phyloP scores from a whole-genome alignment of 2,113 vertebrate genomes.

The Perca fluviatilis region DNA sequence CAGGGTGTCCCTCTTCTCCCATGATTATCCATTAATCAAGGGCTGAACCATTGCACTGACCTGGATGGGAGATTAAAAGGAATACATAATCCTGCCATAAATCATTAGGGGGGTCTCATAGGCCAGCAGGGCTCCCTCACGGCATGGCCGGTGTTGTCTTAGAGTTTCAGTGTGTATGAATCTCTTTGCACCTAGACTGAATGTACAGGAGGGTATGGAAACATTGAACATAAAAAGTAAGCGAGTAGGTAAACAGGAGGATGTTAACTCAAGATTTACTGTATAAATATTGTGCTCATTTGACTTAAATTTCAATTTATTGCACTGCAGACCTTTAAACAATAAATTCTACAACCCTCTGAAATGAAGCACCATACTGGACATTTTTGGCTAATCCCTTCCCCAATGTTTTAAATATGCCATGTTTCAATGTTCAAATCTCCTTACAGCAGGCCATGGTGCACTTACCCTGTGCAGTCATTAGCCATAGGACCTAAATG shows the following conservation, averaged over 20 bases:
- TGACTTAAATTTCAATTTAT: not conserved
- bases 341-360: not conserved
- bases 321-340: not conserved
- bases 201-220: not conserved
- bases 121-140: conserved; percentile 13
- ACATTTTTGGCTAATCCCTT: not conserved
- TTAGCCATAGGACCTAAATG: conserved; percentile 44
- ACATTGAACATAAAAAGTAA: not conserved
- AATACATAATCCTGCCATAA: conserved; percentile 56
- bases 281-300: not conserved
- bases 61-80: conserved; percentile 64
- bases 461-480: conserved; percentile 8
- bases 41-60: conserved; percentile 46
- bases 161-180: conserved; percentile 14
- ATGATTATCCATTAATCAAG: not conserved
- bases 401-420: conserved; percentile 16
- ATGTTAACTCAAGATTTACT: not conserved
- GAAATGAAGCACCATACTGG: not conserved
- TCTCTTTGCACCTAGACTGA: not conserved
- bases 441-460: conserved; percentile 22
- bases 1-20: not conserved
- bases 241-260: not conserved
- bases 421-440: conserved; percentile 38
- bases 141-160: conserved; percentile 16
- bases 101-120: conserved; percentile 25